Evolutionary conservation across 2,113 vertebrate species (phyloP).

Genomic region (Capreolus pygargus): DNA sequence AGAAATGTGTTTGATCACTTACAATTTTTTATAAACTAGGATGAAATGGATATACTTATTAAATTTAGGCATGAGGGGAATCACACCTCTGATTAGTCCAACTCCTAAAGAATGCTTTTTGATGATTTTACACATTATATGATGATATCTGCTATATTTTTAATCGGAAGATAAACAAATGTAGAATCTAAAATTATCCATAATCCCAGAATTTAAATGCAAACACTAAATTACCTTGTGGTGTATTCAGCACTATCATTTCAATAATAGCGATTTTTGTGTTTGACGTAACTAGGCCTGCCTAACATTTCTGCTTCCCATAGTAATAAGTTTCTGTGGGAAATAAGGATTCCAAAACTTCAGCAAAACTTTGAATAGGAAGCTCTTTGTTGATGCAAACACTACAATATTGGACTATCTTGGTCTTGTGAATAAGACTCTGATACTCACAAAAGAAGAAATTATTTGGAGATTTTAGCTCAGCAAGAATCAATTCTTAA

Average conservation of each 20-base stretch:
- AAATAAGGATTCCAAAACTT: constrained; percentile 27
- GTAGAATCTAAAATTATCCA: neutral
- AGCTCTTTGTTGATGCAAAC: constrained; percentile 12
- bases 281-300: neutral
- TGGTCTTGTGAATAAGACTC: constrained; percentile 9
- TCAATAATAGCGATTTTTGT: neutral
- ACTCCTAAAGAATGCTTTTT: neutral
- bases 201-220: neutral
- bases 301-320: neutral
- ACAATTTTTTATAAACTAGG: neutral
- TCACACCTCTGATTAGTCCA: neutral
- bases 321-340: constrained; percentile 23
- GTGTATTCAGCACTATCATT: neutral
- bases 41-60: neutral
- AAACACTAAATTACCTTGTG: neutral
- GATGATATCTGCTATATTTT: neutral
- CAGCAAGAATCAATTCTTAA: constrained; percentile 49
- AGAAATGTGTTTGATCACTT: neutral
- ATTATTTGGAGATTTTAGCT: constrained; percentile 39
- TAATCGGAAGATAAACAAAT: neutral
- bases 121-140: neutral
- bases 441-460: constrained; percentile 57
- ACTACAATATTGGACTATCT: neutral
- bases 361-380: constrained; percentile 9
- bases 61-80: neutral